A percentile compares a stretch with the other conserved stretches of the same genome.
Evolutionary conservation across 2,888 invertebrate genomes (phyloP).

Genomic region (Cataglyphis altisquamis): DNA sequence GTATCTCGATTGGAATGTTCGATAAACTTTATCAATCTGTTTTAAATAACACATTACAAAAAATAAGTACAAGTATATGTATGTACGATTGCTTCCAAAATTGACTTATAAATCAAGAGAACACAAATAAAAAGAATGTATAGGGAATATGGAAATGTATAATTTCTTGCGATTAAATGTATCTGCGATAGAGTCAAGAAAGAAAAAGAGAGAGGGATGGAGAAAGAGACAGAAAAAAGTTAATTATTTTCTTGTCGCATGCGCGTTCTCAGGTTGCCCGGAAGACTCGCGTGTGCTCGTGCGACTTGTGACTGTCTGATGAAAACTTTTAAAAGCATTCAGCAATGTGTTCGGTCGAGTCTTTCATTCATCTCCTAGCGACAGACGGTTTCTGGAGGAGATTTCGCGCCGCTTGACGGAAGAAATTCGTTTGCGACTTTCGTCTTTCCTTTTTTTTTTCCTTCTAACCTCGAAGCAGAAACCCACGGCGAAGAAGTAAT

Average conservation of each 20-base stretch:
- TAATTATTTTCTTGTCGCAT: conserved; percentile 46
- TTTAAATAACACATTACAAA: not conserved
- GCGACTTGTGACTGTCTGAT: conserved; percentile 34
- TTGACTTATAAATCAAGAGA: not conserved
- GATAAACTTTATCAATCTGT: conserved; percentile 35
- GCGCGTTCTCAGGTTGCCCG: conserved; percentile 10
- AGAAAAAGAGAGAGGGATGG: not conserved
- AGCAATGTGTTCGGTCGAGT: conserved; percentile 40
- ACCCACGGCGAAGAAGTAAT: conserved; percentile 71
- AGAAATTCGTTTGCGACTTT: conserved; percentile 66
- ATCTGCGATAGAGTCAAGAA: conserved; percentile 3
- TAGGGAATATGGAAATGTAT: not conserved
- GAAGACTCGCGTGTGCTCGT: not conserved
- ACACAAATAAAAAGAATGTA: not conserved
- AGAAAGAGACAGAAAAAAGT: not conserved
- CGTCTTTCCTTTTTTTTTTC: conserved; percentile 37
- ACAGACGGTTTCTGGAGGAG: conserved; percentile 63
- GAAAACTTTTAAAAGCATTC: conserved; percentile 48
- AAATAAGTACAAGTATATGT: conserved; percentile 17
- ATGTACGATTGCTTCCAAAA: not conserved
- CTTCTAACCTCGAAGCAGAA: conserved; percentile 60
- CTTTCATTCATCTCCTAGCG: conserved; percentile 61
- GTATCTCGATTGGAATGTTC: conserved; percentile 28
- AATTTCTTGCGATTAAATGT: not conserved
- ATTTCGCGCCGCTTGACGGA: conserved; percentile 64